Base-by-base conservation (phyloP, 2,888 invertebrate species). In the Mechanitis messenoides region DNA sequence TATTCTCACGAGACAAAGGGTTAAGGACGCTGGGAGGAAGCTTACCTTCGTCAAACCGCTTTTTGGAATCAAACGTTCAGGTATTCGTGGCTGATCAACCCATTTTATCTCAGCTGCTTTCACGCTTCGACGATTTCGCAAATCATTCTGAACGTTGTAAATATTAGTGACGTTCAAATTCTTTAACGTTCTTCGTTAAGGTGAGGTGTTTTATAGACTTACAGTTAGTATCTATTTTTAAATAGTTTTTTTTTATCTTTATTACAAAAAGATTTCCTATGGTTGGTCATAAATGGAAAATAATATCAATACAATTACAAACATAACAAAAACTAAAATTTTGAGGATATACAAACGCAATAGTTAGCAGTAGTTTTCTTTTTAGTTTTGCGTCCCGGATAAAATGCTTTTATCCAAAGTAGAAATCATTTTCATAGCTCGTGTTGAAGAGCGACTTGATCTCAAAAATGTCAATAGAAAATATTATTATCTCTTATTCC, bases 1-100 rank as follows among this genome's bases (percentile, higher is more conserved):
- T 88, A 82, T 80, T 85, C 88, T 80, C 86, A 67, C 72, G 87
- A 88, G 88, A 90, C 87, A 89, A 88, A 87, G 86, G 86, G 84
- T 86, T 84, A 81, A 80, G 81, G 83, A 81, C 82, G 74, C 76
- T 79, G 75, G 76, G 74, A 82, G 81, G 78, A 76, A 76, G 76
- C 71, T 75, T 82, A 87, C 87, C 87, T 87, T 87, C 85, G 86
- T 87, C 87, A 87, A 84, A 83, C 81, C 74, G 81, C 80, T 81
- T 83, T 83, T 83, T 80, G 77, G 82, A 80, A 77, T 79, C 79
- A 79, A 82, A 81, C 79, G 79, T 77, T 78, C 80, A 83, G 83
- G 85, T 84, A 84, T 85, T 84, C 74, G 77, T 74, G 76, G 71
- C 68, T 78, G 80, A 84, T 83, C 71, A 67, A 68, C 68, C 63